Percentiles rank a stretch among this genome's conserved stretches.
Evolutionary conservation across 2,797 vertebrate species (phyloP).

Genomic region (Phaenicophaeus curvirostris): DNA sequence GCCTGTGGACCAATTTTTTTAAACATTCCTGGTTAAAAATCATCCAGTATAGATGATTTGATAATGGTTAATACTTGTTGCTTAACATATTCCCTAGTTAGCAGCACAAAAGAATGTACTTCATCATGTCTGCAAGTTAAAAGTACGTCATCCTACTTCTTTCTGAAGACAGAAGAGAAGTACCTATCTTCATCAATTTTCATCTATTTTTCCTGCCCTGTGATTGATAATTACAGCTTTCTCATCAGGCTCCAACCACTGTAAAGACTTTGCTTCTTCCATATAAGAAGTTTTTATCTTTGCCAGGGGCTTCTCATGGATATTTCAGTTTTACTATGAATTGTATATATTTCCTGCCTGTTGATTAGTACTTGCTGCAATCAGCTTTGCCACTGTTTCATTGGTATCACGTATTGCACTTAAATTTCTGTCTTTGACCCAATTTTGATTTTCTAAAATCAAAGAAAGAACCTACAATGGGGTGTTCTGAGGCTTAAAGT

Average conservation of each 20-base stretch:
- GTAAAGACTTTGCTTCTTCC: background rate
- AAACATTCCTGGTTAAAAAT: background rate
- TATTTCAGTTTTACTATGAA: background rate
- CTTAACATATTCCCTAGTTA: background rate
- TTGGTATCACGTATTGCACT: background rate
- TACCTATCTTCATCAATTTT: background rate
- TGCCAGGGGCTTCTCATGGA: background rate
- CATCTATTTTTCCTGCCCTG: background rate
- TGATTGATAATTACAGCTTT: constrained; percentile 4
- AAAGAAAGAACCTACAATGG: background rate
- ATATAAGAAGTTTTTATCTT: background rate
- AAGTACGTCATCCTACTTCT: background rate
- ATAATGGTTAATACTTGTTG: background rate
- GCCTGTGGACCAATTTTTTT: background rate
- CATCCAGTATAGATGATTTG: background rate
- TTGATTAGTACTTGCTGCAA: background rate
- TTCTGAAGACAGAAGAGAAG: background rate
- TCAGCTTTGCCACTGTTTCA: background rate
- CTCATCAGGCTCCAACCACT: background rate
- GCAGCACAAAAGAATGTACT: background rate
- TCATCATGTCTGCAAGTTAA: background rate
- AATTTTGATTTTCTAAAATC: background rate
- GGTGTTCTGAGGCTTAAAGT: background rate
- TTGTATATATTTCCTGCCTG: background rate
- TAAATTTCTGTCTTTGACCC: background rate